Evolutionary conservation across 1,140 invertebrate genomes (phyloP), one percentile per base, ranked within the genome.

Genomic region (Penaeus chinensis): DNA sequence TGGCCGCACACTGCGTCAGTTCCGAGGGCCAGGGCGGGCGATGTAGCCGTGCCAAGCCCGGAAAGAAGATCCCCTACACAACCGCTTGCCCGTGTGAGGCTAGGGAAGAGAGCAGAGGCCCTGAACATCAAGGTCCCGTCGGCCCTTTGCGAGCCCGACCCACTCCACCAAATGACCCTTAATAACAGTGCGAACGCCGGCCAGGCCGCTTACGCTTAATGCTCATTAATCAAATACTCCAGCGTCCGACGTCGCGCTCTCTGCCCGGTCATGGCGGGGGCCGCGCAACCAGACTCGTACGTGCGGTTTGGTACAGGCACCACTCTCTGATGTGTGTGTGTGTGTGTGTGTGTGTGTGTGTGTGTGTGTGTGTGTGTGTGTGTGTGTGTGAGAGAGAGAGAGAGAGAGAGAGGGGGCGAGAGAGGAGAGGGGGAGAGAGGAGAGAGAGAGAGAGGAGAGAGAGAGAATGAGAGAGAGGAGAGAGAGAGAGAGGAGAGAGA

Each of bases 191-290:
- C 69, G 76, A 85, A 80, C 61, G 42, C 32, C 61, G 65, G 16
- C n/a, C 27, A 62, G 65, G 24, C 74, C 84, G 20, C 77, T 81
- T 86, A 81, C 71, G 77, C 60, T 86, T 80, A 86, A 80, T 86
- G 77, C 37, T n/a, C 77, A 86, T 86, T 86, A 86, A 86, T 80
- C 84, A 86, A 65, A 47, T 47, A 13, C 47, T 47, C 47, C 11
- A 32, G 7, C 47, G 47, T 13, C 47, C 47, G 47, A 47, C 47
- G 11, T 47, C 47, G 7, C 47, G 47, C 47, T 47, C 47, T 47
- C 47, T 0, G 47, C 47, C 11, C 47, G 47, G 47, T 4, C 7
- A 47, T 47, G 47, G 47, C 47, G 47, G 47, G 1, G 47, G 47
- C 47, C 7, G 47, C 47, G 47, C 32, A 32, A 32, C 32, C 32